A percentile compares a stretch with the other conserved stretches of the same genome.
Evolutionary conservation across 1,140 invertebrate species (phyloP).

Genomic region (Euwallacea similis): DNA sequence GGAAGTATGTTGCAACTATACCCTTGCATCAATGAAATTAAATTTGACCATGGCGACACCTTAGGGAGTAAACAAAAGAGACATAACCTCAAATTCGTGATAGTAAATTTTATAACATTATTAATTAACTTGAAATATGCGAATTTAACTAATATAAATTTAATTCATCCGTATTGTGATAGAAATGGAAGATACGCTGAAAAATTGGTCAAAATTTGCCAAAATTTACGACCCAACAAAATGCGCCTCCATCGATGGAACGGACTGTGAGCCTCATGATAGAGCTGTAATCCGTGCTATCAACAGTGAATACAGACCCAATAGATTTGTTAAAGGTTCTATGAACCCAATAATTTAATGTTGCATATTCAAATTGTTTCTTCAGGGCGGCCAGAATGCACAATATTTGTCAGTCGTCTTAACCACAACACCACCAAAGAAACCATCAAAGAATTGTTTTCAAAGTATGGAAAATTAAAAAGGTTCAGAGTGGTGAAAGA

Average conservation of each 20-base stretch:
- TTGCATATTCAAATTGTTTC: too few relatives aligned
- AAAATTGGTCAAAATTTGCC: slow-evolving; percentile 58
- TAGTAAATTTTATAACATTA: too few relatives aligned
- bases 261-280: slow-evolving; percentile 82
- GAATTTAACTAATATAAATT: too few relatives aligned
- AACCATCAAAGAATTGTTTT: slow-evolving; percentile 64
- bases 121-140: too few relatives aligned
- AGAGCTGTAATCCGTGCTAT: slow-evolving; percentile 74
- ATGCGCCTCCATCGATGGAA: slow-evolving; percentile 83
- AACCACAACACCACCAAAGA: slow-evolving; percentile 70
- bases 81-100: too few relatives aligned
- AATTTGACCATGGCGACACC: too few relatives aligned
- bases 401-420: slow-evolving; percentile 79
- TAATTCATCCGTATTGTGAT: neutral
- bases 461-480: slow-evolving; percentile 67
- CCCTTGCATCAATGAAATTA: too few relatives aligned
- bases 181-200: neutral
- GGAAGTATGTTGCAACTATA: too few relatives aligned
- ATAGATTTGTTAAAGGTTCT: slow-evolving; percentile 64
- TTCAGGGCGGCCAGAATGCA: slow-evolving; percentile 59
- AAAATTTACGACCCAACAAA: slow-evolving; percentile 68
- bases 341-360: too few relatives aligned
- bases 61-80: too few relatives aligned
- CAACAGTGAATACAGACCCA: slow-evolving; percentile 68
- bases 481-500: slow-evolving; percentile 70